Base-by-base conservation (phyloP, 2,888 invertebrate species). In the Cerastis leucographa region DNA sequence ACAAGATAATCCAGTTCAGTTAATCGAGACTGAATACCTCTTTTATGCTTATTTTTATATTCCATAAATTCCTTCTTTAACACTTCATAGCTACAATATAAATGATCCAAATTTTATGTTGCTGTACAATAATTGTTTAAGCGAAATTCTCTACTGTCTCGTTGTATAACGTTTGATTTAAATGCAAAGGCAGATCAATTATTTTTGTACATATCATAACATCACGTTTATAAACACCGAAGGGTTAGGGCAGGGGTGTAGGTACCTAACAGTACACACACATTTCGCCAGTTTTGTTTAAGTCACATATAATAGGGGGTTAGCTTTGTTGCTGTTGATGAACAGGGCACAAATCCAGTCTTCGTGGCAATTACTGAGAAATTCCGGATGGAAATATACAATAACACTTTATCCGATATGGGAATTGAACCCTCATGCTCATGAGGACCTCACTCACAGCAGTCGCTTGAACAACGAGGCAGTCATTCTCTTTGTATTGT, bases 1-100 rank as follows among this genome's bases (percentile, higher is more conserved):
- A n/a, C 64, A 56, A 81, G 83, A 83, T 81, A 83, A 69, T 81
- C 78, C 69, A 72, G 68, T 81, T 83, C 78, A 83, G 78, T 83
- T 83, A 78, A 69, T 78, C 72, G 83, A 66, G 78, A 81, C 61
- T 42, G 81, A 65, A 74, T 22, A 56, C 74, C 14, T 25, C 22
- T 65, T 65, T 78, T 51, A 74, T 59, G 12, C 35, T 42, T 49
- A 17, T n/a, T 49, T 49, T 35, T 22, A 11, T 51, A 29, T 35
- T 51, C 35, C 19, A 42, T n/a, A 42, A 61, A 40, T 62, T 11
- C 14, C n/a, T n/a, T n/a, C 11, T 73, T 46, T 25, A 29, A 25
- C 17, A 17, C 8, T n/a, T 42, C 22, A 7, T n/a, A n/a, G n/a
- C n/a, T n/a, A n/a, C n/a, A n/a, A n/a, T n/a, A n/a, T n/a, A n/a